phyloP scores from a whole-genome alignment of 2,113 vertebrate genomes.

The Motacilla tschutschensis region DNA sequence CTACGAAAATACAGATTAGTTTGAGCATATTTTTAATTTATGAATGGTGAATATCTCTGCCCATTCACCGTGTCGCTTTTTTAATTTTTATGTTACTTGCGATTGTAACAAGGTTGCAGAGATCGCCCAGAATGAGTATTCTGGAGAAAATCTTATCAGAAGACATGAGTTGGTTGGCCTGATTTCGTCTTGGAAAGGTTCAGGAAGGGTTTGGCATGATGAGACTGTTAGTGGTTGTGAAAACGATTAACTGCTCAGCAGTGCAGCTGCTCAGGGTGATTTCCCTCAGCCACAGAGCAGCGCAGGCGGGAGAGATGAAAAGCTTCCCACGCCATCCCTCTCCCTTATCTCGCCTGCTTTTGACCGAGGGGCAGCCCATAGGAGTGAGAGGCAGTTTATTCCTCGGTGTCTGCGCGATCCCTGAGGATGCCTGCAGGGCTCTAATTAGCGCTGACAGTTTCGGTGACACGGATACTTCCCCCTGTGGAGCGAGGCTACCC shows the following conservation, averaged over 20 bases:
- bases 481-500: neutral
- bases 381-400: neutral
- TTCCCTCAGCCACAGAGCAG: neutral
- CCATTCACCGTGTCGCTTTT: fast-evolving
- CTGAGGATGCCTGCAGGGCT: neutral
- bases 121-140: neutral
- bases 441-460: neutral
- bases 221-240: neutral
- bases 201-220: neutral
- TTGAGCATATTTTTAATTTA: neutral
- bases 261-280: neutral
- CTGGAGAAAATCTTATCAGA: neutral
- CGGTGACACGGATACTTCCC: neutral
- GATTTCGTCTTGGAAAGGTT: neutral
- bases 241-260: neutral
- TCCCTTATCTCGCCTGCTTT: neutral
- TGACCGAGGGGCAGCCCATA: neutral
- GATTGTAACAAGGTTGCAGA: neutral
- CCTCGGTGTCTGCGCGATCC: neutral
- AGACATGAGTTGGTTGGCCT: neutral
- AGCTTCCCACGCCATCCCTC: neutral
- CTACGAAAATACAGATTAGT: neutral
- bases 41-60: neutral
- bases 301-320: neutral
- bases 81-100: neutral